phyloP scores from a whole-genome alignment of 2,888 invertebrate genomes.

The Parascotia fuliginaria region DNA sequence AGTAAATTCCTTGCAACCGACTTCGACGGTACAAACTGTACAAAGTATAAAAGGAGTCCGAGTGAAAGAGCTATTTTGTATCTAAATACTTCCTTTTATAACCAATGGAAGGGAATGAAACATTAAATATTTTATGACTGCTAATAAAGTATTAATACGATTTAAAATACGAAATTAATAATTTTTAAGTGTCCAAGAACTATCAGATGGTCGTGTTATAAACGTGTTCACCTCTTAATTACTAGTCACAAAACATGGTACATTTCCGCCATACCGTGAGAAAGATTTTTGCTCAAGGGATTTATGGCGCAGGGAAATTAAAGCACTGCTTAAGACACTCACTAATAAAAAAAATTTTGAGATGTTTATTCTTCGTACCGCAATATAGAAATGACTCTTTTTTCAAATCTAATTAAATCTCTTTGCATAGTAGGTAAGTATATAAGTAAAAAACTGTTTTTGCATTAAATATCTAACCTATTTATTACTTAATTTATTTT shows the following conservation, averaged over 20 bases:
- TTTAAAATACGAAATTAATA: neutral
- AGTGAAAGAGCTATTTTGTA: neutral
- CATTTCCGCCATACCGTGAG: neutral
- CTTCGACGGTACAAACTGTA: neutral
- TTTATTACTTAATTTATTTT: too few relatives aligned
- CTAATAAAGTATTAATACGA: neutral
- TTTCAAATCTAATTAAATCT: too few relatives aligned
- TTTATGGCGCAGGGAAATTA: conserved; percentile 18
- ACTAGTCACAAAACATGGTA: neutral
- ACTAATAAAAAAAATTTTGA: conserved; percentile 13
- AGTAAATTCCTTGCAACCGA: conserved; percentile 37
- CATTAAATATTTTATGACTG: neutral
- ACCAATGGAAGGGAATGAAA: too few relatives aligned
- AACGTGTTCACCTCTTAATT: neutral
- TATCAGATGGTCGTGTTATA: neutral
- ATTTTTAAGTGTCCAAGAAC: neutral
- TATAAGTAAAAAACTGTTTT: too few relatives aligned
- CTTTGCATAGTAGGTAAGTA: too few relatives aligned
- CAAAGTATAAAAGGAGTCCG: neutral
- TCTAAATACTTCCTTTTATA: neutral
- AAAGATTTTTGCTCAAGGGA: conserved; percentile 4
- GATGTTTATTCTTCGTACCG: conserved; percentile 7
- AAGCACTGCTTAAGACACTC: conserved; percentile 14
- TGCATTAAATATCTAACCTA: too few relatives aligned
- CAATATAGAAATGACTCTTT: conserved; percentile 8